Conservation (phyloP, 1,140 invertebrate genomes). For the Cydia amplana region DNA sequence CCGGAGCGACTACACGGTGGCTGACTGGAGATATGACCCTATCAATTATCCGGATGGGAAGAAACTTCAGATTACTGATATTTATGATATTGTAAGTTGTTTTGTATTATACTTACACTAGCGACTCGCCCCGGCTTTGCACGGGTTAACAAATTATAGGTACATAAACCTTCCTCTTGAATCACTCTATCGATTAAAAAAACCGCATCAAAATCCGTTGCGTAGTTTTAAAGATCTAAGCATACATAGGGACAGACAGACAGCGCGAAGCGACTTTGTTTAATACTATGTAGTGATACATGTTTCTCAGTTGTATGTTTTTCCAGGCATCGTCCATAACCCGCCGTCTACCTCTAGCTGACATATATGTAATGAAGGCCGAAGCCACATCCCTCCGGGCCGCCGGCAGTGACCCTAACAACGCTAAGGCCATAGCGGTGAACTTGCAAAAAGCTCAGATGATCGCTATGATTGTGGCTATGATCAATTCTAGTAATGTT, state of each 20-base stretch:
- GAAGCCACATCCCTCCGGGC: slow-evolving; percentile 67
- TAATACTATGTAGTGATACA: too few species aligned
- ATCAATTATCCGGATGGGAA: slow-evolving; percentile 64
- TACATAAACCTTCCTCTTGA: too few species aligned
- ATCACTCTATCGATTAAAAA: too few species aligned
- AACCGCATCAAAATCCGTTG: too few species aligned
- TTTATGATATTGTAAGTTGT: slow-evolving; percentile 70
- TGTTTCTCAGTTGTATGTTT: not conserved
- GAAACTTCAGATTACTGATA: slow-evolving; percentile 66
- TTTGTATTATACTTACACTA: not conserved
- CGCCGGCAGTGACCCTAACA: slow-evolving; percentile 72
- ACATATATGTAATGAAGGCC: slow-evolving; percentile 75
- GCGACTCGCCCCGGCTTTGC: too few species aligned
- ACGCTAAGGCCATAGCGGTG: slow-evolving; percentile 67
- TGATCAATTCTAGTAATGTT: slow-evolving; percentile 57
- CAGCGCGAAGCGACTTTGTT: too few species aligned
- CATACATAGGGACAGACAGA: too few species aligned
- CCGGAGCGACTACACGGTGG: slow-evolving; percentile 59
- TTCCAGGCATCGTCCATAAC: slow-evolving; percentile 65
- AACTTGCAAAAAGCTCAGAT: slow-evolving; percentile 76
- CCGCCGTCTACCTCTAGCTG: slow-evolving; percentile 58
- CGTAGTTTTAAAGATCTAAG: too few species aligned
- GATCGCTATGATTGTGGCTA: slow-evolving; percentile 68
- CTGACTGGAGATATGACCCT: slow-evolving; percentile 62
- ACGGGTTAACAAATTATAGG: too few species aligned